phyloP scores from a whole-genome alignment of 1,140 invertebrate species.

The Camponotus floridanus region DNA sequence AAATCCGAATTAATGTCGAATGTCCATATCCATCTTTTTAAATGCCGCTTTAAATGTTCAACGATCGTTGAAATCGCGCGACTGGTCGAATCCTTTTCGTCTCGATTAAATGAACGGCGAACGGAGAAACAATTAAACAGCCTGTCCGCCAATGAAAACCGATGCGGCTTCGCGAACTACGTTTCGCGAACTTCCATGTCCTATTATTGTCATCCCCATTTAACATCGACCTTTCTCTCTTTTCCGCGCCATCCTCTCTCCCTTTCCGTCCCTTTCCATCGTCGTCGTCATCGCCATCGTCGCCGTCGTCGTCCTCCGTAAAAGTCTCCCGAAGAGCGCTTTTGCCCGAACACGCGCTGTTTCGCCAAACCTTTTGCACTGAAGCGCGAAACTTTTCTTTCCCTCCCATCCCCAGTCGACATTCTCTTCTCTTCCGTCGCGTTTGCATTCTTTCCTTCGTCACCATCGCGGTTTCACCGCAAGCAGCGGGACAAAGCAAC shows the following conservation, averaged over 20 bases:
- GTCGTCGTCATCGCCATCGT: background rate
- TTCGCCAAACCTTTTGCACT: slow-evolving; percentile 22
- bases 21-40: background rate
- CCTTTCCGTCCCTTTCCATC: background rate
- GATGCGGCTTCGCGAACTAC: slow-evolving; percentile 52
- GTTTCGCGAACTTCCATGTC: slow-evolving; percentile 35
- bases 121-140: slow-evolving; percentile 54
- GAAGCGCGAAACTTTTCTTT: slow-evolving; percentile 49
- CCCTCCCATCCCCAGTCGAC: background rate
- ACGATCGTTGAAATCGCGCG: slow-evolving; percentile 12
- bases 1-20: slow-evolving; percentile 29
- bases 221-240: background rate
- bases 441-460: background rate
- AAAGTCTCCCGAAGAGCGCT: slow-evolving; percentile 51
- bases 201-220: slow-evolving; percentile 40
- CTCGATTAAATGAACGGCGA: slow-evolving; percentile 33
- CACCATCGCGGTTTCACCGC: slow-evolving; percentile 1
- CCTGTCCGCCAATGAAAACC: slow-evolving; percentile 41
- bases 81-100: background rate
- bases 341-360: slow-evolving; percentile 23
- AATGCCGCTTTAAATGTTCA: slow-evolving; percentile 8
- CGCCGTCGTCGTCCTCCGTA: slow-evolving; percentile 16
- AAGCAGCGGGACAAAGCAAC: slow-evolving; percentile 29
- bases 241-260: background rate
- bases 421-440: slow-evolving; percentile 3